Conservation (phyloP, 2,113 vertebrate genomes). For the Sisor rabdophorus region DNA sequence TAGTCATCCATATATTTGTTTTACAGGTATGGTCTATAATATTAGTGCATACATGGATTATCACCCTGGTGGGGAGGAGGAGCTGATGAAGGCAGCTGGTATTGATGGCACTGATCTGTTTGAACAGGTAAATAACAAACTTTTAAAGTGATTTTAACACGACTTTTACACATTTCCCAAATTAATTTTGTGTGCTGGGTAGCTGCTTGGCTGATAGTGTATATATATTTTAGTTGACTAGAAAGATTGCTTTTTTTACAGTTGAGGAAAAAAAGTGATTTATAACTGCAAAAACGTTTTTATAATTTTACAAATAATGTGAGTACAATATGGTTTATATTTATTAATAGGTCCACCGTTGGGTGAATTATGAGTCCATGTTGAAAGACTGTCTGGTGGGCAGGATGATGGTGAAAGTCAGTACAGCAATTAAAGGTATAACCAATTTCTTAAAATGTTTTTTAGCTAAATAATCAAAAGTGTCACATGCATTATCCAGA, state of each 20-base stretch:
- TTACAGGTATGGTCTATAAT: conserved; percentile 89
- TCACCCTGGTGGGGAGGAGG: conserved; percentile 93
- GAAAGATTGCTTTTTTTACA: not conserved
- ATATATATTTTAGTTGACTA: not conserved
- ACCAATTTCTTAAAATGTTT: not conserved
- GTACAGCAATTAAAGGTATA: conserved; percentile 75
- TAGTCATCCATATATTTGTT: not conserved
- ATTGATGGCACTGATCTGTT: conserved; percentile 91
- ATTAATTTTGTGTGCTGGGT: not conserved
- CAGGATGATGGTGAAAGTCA: conserved; percentile 78
- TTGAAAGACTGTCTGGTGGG: conserved; percentile 93
- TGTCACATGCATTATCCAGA: no score
- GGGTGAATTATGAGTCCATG: conserved; percentile 99
- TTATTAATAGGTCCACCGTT: conserved; percentile 83
- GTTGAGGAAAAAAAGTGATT: not conserved
- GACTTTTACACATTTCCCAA: not conserved
- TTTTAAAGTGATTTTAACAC: not conserved
- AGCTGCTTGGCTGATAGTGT: not conserved
- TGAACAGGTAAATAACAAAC: conserved; percentile 79
- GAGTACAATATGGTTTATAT: not conserved
- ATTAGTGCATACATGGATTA: conserved; percentile 94
- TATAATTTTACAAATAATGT: not conserved
- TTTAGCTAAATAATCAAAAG: not conserved
- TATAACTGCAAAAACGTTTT: not conserved
- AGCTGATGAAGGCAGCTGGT: conserved; percentile 92